Percentiles rank a stretch among this genome's conserved stretches.
Evolutionary conservation across 2,113 vertebrate species (phyloP).

Genomic region (Triplophysa rosa): DNA sequence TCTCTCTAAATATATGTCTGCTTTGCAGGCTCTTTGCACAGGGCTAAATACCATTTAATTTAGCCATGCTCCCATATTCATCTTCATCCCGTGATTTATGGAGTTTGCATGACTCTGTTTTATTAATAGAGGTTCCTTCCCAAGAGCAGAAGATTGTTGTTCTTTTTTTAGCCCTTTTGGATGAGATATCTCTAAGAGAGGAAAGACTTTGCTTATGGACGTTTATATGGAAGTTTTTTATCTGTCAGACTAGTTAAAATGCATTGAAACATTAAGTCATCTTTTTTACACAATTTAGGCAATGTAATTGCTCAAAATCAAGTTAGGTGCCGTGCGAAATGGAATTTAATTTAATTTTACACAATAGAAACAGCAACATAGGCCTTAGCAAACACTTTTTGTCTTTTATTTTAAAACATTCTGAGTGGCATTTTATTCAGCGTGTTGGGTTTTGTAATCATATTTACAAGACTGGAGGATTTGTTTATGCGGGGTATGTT

Average conservation of each 20-base stretch:
- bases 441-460: conserved; percentile 25
- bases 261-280: too few relatives aligned
- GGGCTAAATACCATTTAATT: conserved; percentile 84
- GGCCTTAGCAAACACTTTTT: too few relatives aligned
- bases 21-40: conserved; percentile 69
- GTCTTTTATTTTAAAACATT: background rate
- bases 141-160: background rate
- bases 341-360: too few relatives aligned
- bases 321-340: too few relatives aligned
- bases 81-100: conserved; percentile 77
- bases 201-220: too few relatives aligned
- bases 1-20: conserved; percentile 61
- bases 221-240: too few relatives aligned
- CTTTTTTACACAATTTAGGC: too few relatives aligned
- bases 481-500: conserved; percentile 49
- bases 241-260: too few relatives aligned
- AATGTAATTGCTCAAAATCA: too few relatives aligned
- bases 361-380: too few relatives aligned
- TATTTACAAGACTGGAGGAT: conserved; percentile 40
- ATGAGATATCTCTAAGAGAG: background rate
- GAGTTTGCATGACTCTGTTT: conserved; percentile 53
- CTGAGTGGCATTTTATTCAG: conserved; percentile 7
- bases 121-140: conserved; percentile 21
- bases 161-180: background rate
- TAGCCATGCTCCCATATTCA: conserved; percentile 75